phyloP scores from a whole-genome alignment of 2,888 invertebrate species.

The Chironomus tentans region DNA sequence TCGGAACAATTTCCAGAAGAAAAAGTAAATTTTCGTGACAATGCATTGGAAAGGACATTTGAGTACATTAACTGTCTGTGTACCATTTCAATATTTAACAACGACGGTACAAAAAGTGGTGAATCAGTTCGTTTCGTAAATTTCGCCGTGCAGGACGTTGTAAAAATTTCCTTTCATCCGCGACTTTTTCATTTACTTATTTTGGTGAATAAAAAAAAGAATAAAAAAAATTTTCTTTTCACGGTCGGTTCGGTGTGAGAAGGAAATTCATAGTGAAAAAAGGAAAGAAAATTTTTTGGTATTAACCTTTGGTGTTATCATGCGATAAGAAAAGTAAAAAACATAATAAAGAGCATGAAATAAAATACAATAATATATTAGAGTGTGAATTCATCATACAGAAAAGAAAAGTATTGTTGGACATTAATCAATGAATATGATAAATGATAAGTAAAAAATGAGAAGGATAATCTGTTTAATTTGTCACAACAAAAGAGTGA shows the following conservation, averaged over 20 bases:
- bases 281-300: no score
- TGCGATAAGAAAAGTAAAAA: not conserved
- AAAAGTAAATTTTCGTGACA: not conserved
- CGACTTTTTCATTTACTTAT: not conserved
- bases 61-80: not conserved
- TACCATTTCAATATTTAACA: conserved; percentile 5
- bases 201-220: not conserved
- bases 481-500: not conserved
- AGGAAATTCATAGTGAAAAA: no score
- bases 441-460: conserved; percentile 1
- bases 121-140: conserved; percentile 18
- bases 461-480: conserved; percentile 22
- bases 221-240: not conserved
- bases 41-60: not conserved
- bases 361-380: no score
- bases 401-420: not conserved
- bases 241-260: conserved; percentile 1
- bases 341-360: not conserved
- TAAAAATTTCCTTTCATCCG: not conserved
- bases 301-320: not conserved
- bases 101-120: not conserved
- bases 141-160: conserved; percentile 8
- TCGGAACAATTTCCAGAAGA: conserved; percentile 7
- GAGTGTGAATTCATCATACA: not conserved
- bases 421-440: conserved; percentile 10